A percentile compares a stretch with the other conserved stretches of the same genome.
Evolutionary conservation across 1,140 invertebrate genomes (phyloP).

Genomic region (Heliconius himera): DNA sequence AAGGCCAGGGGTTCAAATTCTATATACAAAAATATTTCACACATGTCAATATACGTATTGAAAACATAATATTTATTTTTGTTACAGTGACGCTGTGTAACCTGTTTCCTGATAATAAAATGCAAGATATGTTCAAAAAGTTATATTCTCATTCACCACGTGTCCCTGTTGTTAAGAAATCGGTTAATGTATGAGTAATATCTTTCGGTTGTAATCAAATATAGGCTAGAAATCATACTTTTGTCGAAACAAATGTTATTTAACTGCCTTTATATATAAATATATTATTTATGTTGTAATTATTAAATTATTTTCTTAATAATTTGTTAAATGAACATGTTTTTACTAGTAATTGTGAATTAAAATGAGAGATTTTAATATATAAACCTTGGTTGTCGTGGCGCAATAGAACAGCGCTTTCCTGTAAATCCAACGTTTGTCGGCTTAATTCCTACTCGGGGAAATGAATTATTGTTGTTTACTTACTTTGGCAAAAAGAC

Average conservation of each 20-base stretch:
- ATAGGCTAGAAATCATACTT: background rate
- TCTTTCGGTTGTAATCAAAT: background rate
- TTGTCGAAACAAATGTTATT: background rate
- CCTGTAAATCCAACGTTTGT: background rate
- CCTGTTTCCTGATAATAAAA: slow-evolving; percentile 72
- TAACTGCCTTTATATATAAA: background rate
- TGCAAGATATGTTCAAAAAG: slow-evolving; percentile 69
- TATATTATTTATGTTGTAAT: background rate
- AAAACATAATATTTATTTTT: slow-evolving; percentile 18
- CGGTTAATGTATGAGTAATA: slow-evolving; percentile 52
- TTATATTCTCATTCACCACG: slow-evolving; percentile 69
- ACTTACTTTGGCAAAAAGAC: too few relatives aligned
- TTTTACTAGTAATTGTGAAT: slow-evolving; percentile 13
- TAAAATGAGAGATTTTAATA: background rate
- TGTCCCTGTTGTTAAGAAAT: slow-evolving; percentile 61
- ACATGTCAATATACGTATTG: too few relatives aligned
- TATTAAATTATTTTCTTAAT: background rate
- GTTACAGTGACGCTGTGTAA: slow-evolving; percentile 67
- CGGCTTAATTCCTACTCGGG: background rate
- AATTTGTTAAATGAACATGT: background rate
- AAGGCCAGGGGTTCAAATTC: too few relatives aligned
- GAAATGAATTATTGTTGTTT: background rate
- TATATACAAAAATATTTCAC: too few relatives aligned
- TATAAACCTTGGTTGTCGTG: background rate
- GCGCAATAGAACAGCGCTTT: too few relatives aligned